Conservation (phyloP, 2,113 vertebrate species). For the Crotalus tigris region DNA sequence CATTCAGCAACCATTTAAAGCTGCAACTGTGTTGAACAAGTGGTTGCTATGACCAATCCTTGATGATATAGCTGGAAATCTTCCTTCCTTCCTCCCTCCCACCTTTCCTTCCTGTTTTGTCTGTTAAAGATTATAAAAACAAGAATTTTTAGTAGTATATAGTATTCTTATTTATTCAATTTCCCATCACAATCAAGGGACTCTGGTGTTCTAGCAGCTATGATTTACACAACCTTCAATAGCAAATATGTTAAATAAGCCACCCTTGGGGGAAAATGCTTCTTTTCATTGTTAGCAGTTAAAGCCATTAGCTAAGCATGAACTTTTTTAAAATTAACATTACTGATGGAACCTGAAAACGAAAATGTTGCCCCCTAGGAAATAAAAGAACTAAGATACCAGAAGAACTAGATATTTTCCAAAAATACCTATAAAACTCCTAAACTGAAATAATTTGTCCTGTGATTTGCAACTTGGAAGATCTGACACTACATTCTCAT, state of each 20-base stretch:
- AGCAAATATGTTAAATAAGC: neutral
- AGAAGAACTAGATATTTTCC: slow-evolving; percentile 57
- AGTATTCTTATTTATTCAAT: too few relatives aligned
- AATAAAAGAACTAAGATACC: slow-evolving; percentile 48
- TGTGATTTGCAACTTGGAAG: slow-evolving; percentile 47
- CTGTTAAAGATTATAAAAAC: too few relatives aligned
- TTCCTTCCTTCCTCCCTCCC: too few relatives aligned
- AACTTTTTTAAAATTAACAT: slow-evolving; percentile 18
- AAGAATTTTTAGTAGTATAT: too few relatives aligned
- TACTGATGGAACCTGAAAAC: neutral
- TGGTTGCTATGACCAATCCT: neutral
- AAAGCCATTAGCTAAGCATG: neutral
- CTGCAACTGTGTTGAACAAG: neutral
- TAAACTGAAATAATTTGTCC: slow-evolving; percentile 52
- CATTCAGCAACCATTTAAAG: neutral
- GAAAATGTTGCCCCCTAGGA: slow-evolving; percentile 9
- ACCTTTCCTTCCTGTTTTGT: too few relatives aligned
- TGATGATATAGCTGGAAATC: neutral
- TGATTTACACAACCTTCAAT: neutral
- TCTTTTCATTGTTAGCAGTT: slow-evolving; percentile 28
- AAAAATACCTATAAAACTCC: slow-evolving; percentile 49
- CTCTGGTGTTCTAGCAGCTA: neutral
- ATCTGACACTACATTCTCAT: slow-evolving; percentile 24
- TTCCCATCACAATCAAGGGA: neutral
- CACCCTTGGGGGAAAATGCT: neutral